Evolutionary conservation across 2,888 invertebrate species (phyloP).

Genomic region (Bombylius discolor): DNA sequence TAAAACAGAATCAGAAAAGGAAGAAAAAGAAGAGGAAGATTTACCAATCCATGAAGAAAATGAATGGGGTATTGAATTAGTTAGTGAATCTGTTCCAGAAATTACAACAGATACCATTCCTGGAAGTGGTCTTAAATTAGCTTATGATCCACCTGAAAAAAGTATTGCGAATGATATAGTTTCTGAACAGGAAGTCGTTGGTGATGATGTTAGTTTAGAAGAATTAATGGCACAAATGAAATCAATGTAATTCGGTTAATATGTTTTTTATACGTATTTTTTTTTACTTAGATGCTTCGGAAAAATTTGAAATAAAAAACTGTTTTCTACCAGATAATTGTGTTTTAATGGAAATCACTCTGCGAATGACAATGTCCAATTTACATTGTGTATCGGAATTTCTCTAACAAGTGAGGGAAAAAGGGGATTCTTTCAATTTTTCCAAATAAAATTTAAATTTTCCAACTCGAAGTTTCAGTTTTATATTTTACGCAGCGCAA

Average conservation of each 20-base stretch:
- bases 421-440: too few species aligned
- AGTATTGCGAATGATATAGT: constrained; percentile 21
- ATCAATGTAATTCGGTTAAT: constrained; percentile 46
- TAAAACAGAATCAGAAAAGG: constrained; percentile 40
- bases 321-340: too few species aligned
- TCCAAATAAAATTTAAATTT: too few species aligned
- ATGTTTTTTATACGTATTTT: too few species aligned
- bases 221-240: constrained; percentile 91
- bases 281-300: too few species aligned
- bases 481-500: too few species aligned
- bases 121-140: constrained; percentile 42
- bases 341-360: too few species aligned
- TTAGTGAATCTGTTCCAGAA: constrained; percentile 39
- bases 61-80: constrained; percentile 79
- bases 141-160: constrained; percentile 54
- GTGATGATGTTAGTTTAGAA: constrained; percentile 58
- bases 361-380: too few species aligned
- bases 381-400: too few species aligned
- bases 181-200: constrained; percentile 19
- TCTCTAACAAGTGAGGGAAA: too few species aligned
- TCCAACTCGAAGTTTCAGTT: too few species aligned
- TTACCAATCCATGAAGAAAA: constrained; percentile 74
- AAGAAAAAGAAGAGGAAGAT: constrained; percentile 32
- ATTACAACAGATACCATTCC: constrained; percentile 17
- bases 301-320: too few species aligned